Percentiles rank a stretch among this genome's conserved stretches.
phyloP scores from a whole-genome alignment of 2,888 invertebrate genomes.

The Timandra comae region DNA sequence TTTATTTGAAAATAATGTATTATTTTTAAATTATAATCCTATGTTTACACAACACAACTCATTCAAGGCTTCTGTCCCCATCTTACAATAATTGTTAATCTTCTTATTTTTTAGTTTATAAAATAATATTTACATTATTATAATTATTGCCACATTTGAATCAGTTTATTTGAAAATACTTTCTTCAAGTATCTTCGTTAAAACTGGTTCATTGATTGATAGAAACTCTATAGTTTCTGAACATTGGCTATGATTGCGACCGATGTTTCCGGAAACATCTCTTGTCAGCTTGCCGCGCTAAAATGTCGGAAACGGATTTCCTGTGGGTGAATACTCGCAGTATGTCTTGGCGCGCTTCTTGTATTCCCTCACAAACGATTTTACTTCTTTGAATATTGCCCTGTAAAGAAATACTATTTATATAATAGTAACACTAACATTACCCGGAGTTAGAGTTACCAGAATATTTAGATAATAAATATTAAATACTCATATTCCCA shows the following conservation, averaged over 20 bases:
- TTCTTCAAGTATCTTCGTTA: slow-evolving; percentile 10
- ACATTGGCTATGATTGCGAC: slow-evolving; percentile 72
- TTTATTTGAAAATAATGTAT: slow-evolving; percentile 5
- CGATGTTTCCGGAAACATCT: slow-evolving; percentile 94
- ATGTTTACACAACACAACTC: slow-evolving; percentile 54
- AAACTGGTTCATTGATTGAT: no score
- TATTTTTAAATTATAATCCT: slow-evolving; percentile 32
- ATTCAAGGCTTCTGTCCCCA: slow-evolving; percentile 45
- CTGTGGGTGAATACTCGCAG: slow-evolving; percentile 95
- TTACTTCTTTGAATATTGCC: slow-evolving; percentile 96
- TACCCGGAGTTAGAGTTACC: no score
- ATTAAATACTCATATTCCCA: no score
- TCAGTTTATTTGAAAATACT: slow-evolving; percentile 10
- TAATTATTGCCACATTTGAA: slow-evolving; percentile 20
- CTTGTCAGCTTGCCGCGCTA: slow-evolving; percentile 93
- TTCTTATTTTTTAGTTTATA: slow-evolving; percentile 28
- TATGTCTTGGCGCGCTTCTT: slow-evolving; percentile 91
- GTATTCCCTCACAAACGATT: slow-evolving; percentile 93
- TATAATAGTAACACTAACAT: no score
- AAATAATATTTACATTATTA: slow-evolving; percentile 40
- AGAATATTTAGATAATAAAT: no score
- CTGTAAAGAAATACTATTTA: slow-evolving; percentile 67
- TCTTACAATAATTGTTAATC: slow-evolving; percentile 36
- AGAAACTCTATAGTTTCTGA: slow-evolving; percentile 17
- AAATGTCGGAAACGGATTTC: slow-evolving; percentile 90